Conservation (phyloP, 2,113 vertebrate species). For the Tympanuchus pallidicinctus region DNA sequence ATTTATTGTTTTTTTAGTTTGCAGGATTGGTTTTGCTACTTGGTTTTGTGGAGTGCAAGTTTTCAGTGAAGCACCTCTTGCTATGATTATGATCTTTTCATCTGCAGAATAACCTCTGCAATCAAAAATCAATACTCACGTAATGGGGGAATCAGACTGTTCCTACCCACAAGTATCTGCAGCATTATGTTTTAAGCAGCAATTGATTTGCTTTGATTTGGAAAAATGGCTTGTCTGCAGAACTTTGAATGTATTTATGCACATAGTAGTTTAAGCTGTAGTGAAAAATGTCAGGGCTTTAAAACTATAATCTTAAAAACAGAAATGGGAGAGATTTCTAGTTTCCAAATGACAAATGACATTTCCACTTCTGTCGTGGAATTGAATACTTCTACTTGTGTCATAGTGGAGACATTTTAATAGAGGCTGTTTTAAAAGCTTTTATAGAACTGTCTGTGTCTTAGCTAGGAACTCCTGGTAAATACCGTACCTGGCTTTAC, state of each 20-base stretch:
- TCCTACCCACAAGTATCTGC: slow-evolving; percentile 27
- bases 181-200: slow-evolving; percentile 53
- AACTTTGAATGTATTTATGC: slow-evolving; percentile 39
- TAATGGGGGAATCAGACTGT: slow-evolving; percentile 43
- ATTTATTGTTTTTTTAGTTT: not conserved
- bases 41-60: slow-evolving; percentile 1
- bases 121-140: slow-evolving; percentile 67
- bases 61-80: slow-evolving; percentile 31
- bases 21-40: not conserved
- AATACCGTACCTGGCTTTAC: not conserved
- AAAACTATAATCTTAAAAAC: slow-evolving; percentile 26
- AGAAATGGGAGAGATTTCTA: not conserved
- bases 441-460: not conserved
- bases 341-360: not conserved
- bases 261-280: not conserved
- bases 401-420: not conserved
- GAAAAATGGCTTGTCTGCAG: slow-evolving; percentile 45
- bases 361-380: not conserved
- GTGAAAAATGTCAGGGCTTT: slow-evolving; percentile 41
- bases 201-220: slow-evolving; percentile 66
- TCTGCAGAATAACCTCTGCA: slow-evolving; percentile 57
- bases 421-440: not conserved
- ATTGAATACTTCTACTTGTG: not conserved
- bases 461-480: not conserved
- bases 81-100: slow-evolving; percentile 53